These are phyloP conservation scores for Epizoanthus fatuus DNA, from an alignment of 92 coral and sea anemone genomes.

Conservation along the genomic window DNA sequence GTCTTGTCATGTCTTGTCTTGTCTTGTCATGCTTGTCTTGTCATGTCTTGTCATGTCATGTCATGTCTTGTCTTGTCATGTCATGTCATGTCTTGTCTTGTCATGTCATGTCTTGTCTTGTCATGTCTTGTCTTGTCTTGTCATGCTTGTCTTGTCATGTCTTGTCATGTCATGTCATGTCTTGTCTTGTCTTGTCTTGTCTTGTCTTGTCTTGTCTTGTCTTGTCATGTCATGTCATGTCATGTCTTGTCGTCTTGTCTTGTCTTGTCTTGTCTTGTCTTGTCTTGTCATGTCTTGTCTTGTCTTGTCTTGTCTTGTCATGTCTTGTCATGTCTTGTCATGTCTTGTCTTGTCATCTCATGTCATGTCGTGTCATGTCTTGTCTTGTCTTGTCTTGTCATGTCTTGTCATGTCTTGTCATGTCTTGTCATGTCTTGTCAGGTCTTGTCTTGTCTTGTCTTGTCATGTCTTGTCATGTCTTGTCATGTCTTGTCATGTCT, in stretches of 20 bases:
- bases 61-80: constrained; percentile 6
- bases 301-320: no score
- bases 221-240: not conserved
- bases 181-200: no score
- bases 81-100: constrained; percentile 1
- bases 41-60: constrained; percentile 26
- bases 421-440: not conserved
- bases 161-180: no score
- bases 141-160: not conserved
- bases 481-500: no score
- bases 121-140: constrained; percentile 16
- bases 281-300: no score
- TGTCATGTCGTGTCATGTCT: constrained; percentile 13
- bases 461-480: no score
- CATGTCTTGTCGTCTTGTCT: no score
- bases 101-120: not conserved
- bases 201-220: no score
- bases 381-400: constrained; percentile 5
- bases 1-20: constrained; percentile 11
- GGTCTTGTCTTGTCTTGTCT: no score
- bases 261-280: no score
- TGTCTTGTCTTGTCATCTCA: no score
- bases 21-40: not conserved
- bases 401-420: constrained; percentile 3
- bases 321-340: no score